Base-by-base conservation (phyloP, 2,888 invertebrate species). In the Seladonia tumulorum region DNA sequence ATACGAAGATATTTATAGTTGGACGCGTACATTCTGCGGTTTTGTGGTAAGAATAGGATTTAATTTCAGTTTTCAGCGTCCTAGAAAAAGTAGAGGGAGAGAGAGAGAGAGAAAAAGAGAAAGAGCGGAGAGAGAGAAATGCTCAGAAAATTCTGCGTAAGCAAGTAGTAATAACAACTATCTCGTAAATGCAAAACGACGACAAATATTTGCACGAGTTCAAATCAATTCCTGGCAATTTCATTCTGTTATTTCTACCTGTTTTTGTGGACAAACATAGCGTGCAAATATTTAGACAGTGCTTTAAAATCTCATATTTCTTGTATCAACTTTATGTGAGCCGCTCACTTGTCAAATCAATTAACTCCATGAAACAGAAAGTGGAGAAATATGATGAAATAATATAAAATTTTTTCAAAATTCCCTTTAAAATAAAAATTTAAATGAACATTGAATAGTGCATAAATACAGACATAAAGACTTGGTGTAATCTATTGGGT, bases 1-100 rank as follows among this genome's bases (percentile, higher is more conserved):
- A 82, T 82, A 74, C 8, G 10, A 22, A 68, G 76, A 71, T 81
- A 81, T 76, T 76, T 81, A 76, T 76, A 76, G 76, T 45, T 7
- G 16, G 16, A 7, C 8, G 25, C 71, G 70, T 71, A 60, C 25
- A n/a, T 18, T 39, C 39, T n/a, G 79, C 75, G 45, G 57, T 53
- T 70, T 45, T 18, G 57, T 14, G 49, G 45, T 39, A 81, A 49
- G 35, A 60, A 39, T 45, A 29, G 14, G 76, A 76, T 68, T 45
- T 45, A 29, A 39, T 68, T 76, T 76, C 68, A 68, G 42, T 22
- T 70, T 76, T 76, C 57, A 45, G 70, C 53, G 14, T 29, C 76
- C 12, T 12, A 5, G 53, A 18, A 63, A 29, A 63, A 18, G 0
- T 18, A 14, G 25, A 16, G 29, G 2, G 53, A 53, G 22, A n/a